A percentile compares a stretch with the other conserved stretches of the same genome.
Evolutionary conservation across 2,888 invertebrate genomes (phyloP).

Genomic region (Furcula furcula): DNA sequence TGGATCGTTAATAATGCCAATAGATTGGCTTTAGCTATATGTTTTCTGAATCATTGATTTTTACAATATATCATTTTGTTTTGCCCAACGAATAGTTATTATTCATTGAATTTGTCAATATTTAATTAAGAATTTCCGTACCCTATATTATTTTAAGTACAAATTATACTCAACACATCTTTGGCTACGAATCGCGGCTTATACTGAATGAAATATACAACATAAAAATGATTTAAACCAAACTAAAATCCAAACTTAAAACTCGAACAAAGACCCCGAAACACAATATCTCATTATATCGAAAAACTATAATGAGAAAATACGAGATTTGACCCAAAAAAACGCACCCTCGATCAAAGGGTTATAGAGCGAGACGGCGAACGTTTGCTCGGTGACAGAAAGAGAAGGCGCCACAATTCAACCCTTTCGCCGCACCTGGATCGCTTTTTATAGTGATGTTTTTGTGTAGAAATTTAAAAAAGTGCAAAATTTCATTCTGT

Average conservation of each 20-base stretch:
- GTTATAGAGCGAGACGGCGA: conserved; percentile 56
- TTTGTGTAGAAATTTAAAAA: conserved; percentile 71
- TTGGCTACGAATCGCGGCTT: too few relatives aligned
- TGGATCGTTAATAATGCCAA: too few relatives aligned
- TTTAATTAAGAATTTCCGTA: too few relatives aligned
- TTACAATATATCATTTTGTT: too few relatives aligned
- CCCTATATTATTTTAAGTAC: too few relatives aligned
- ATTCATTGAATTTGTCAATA: too few relatives aligned
- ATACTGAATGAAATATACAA: conserved; percentile 33
- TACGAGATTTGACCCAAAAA: conserved; percentile 76
- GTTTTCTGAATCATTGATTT: too few relatives aligned
- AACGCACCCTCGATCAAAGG: conserved; percentile 65
- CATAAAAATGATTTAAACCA: conserved; percentile 36
- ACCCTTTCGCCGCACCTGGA: conserved; percentile 78
- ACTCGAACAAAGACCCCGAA: conserved; percentile 51
- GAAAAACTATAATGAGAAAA: conserved; percentile 72
- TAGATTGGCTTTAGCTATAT: too few relatives aligned
- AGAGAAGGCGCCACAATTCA: conserved; percentile 41
- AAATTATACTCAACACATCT: too few relatives aligned
- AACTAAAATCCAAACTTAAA: conserved; percentile 46
- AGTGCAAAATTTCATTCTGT: conserved; percentile 74
- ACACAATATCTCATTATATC: conserved; percentile 76
- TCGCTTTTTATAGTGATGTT: conserved; percentile 48
- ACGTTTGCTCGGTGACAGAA: conserved; percentile 30
- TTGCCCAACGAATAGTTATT: too few relatives aligned